Evolutionary conservation across 1,140 invertebrate genomes (phyloP).

Genomic region (Cydia pomonella): DNA sequence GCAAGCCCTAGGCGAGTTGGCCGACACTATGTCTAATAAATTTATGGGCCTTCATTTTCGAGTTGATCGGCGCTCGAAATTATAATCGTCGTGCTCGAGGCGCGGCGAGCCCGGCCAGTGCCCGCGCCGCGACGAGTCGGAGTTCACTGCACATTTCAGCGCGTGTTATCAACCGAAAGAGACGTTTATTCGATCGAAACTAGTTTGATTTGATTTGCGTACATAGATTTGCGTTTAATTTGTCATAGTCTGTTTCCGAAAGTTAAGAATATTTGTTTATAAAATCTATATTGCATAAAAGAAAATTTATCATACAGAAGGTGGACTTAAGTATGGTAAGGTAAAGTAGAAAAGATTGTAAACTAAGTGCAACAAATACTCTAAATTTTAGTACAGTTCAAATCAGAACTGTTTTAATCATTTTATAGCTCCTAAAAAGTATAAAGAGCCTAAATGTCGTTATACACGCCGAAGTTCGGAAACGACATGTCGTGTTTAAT

Average conservation of each 20-base stretch:
- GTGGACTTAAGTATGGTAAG: too few relatives aligned
- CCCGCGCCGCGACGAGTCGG: not conserved
- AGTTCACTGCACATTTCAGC: slow-evolving; percentile 12
- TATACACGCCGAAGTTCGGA: slow-evolving; percentile 46
- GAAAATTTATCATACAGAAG: too few relatives aligned
- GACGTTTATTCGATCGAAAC: not conserved
- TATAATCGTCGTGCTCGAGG: slow-evolving; percentile 76
- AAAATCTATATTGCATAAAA: too few relatives aligned
- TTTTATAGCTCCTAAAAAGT: too few relatives aligned
- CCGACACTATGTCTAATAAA: slow-evolving; percentile 80
- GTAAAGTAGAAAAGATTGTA: too few relatives aligned
- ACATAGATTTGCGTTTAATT: not conserved
- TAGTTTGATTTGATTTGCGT: not conserved
- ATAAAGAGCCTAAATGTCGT: slow-evolving; percentile 55
- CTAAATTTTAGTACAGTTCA: too few relatives aligned
- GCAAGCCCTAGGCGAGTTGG: slow-evolving; percentile 63
- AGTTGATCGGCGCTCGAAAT: slow-evolving; percentile 78
- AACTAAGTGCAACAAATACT: too few relatives aligned
- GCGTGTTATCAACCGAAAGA: not conserved
- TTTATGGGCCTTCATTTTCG: slow-evolving; percentile 79
- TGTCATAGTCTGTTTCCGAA: too few relatives aligned
- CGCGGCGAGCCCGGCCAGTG: slow-evolving; percentile 44
- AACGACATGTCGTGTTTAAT: slow-evolving; percentile 55
- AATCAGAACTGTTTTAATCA: too few relatives aligned
- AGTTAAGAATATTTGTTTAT: too few relatives aligned